Conservation (phyloP, 2,113 vertebrate genomes). For the Austrofundulus limnaeus region DNA sequence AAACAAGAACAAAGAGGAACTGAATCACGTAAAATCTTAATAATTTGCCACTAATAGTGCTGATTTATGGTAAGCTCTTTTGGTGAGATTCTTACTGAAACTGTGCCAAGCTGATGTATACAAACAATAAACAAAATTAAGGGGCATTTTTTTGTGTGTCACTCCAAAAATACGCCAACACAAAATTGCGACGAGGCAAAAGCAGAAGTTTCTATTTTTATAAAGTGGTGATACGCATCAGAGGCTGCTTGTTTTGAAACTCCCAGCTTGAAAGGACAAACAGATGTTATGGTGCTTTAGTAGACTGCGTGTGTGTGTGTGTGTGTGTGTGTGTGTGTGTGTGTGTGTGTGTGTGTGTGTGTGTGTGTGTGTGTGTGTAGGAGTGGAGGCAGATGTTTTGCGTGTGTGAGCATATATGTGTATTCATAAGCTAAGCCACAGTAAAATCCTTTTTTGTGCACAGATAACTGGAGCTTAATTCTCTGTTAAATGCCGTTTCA, state of each 20-base stretch:
- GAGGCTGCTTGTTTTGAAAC: slow-evolving; percentile 29
- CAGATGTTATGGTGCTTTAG: slow-evolving; percentile 52
- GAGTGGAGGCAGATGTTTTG: slow-evolving; percentile 16
- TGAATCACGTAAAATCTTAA: too few relatives aligned
- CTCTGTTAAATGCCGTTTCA: too few relatives aligned
- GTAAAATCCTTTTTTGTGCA: too few relatives aligned
- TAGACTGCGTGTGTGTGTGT: slow-evolving; percentile 2
- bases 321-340: not conserved
- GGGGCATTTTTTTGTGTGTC: not conserved
- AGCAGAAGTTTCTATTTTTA: slow-evolving; percentile 56
- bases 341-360: slow-evolving; percentile 18
- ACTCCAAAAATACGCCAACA: not conserved
- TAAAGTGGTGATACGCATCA: slow-evolving; percentile 30
- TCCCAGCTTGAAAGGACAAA: slow-evolving; percentile 38
- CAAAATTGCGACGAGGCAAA: slow-evolving; percentile 12
- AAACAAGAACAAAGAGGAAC: too few relatives aligned
- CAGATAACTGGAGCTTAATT: too few relatives aligned
- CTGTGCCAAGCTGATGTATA: too few relatives aligned
- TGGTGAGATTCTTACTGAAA: not conserved
- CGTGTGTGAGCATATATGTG: slow-evolving; percentile 10
- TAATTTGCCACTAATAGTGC: too few relatives aligned
- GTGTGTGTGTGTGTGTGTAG: slow-evolving; percentile 13
- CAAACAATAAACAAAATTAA: not conserved
- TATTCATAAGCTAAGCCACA: too few relatives aligned
- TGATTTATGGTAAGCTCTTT: too few relatives aligned